These are phyloP conservation scores for Sanderia malayensis DNA, from an alignment of 30 jellyfish, hydroid and myxozoan species.

Conservation along the genomic window DNA sequence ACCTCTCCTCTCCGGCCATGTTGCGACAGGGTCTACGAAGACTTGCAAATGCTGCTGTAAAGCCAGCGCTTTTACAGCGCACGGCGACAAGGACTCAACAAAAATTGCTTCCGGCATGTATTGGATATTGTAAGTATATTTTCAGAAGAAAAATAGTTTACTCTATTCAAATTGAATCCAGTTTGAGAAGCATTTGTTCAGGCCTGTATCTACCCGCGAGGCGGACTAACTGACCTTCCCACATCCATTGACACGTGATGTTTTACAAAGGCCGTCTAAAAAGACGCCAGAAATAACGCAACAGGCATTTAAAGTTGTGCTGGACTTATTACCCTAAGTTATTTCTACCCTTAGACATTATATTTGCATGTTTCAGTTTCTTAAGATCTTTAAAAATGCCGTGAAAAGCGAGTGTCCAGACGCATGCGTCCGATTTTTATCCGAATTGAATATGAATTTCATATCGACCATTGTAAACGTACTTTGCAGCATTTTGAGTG, in stretches of 20 bases:
- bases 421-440: too few species aligned
- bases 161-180: constrained; percentile 2
- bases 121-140: constrained; percentile 60
- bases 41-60: constrained; percentile 75
- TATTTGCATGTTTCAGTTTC: too few species aligned
- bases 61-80: constrained; percentile 86
- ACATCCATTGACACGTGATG: constrained; percentile 1
- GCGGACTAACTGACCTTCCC: background rate
- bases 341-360: too few species aligned
- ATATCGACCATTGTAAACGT: too few species aligned
- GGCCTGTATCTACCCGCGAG: background rate
- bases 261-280: background rate
- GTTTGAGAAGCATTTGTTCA: constrained; percentile 43
- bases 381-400: too few species aligned
- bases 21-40: constrained; percentile 93
- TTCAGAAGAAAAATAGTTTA: background rate
- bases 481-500: too few species aligned
- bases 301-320: too few species aligned
- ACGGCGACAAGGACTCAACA: constrained; percentile 72
- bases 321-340: too few species aligned
- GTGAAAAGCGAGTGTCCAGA: too few species aligned
- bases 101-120: constrained; percentile 88
- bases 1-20: constrained; percentile 84
- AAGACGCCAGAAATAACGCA: background rate
- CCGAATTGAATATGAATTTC: too few species aligned